These are phyloP conservation scores for Setophaga petechia DNA, from an alignment of 2,113 vertebrate genomes.

Conservation along the genomic window DNA sequence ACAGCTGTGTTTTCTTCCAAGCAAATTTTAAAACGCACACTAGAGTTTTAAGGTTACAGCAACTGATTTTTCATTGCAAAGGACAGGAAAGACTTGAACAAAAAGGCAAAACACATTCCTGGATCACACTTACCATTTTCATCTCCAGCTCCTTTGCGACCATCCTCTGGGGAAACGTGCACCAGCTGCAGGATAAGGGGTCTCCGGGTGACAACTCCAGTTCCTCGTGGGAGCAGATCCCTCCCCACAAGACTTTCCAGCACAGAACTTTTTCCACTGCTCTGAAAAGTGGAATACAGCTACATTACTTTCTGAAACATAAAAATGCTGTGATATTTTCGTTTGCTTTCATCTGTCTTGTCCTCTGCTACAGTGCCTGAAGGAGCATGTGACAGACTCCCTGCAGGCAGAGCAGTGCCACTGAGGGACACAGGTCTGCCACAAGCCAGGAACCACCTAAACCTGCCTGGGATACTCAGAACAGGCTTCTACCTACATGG, in stretches of 20 bases:
- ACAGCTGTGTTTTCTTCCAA: neutral
- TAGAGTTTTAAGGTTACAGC: neutral
- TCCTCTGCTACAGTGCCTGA: neutral
- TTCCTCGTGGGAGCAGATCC: conserved; percentile 94
- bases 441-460: neutral
- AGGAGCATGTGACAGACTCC: neutral
- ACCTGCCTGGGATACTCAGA: neutral
- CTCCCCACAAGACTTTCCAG: conserved; percentile 94
- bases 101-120: neutral
- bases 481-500: neutral
- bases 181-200: conserved; percentile 97
- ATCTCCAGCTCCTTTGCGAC: conserved; percentile 86
- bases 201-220: conserved; percentile 94
- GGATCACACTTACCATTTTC: conserved; percentile 87
- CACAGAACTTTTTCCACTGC: conserved; percentile 98
- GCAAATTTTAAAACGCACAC: neutral
- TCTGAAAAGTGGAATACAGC: conserved; percentile 79
- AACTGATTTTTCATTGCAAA: neutral
- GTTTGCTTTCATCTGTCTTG: neutral
- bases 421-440: neutral
- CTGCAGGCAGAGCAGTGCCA: neutral
- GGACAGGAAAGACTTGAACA: neutral
- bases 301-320: conserved; percentile 5
- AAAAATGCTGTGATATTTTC: neutral
- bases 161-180: conserved; percentile 88